Base-by-base conservation (phyloP, 2,797 vertebrate species). In the Oreonectes daqikongensis region DNA sequence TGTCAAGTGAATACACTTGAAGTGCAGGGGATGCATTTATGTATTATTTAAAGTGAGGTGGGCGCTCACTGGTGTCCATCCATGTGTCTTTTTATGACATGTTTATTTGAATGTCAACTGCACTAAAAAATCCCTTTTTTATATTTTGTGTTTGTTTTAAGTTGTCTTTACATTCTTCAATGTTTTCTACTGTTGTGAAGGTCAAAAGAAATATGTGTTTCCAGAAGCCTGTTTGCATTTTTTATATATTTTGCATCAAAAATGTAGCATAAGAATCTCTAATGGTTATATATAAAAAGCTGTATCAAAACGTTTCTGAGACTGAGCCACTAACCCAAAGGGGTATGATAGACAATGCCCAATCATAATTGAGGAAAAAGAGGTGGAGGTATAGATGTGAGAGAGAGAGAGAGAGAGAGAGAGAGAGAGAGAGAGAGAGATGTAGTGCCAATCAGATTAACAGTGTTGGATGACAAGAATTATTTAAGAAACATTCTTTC, bases 401-500 rank as follows among this genome's bases (percentile, higher is more conserved):
- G 38, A 40, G 38, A 10, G 38, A 12, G 2, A 14, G 9, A 40
- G 9, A 40, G 38, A 2, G 11, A 7, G 38, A 40, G 38, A 65
- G 10, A 9, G 18, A 38, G 59, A 26, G 0, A 52, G 50, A 50
- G n/a, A n/a, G 9, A 53, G 18, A 52, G n/a, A 8, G 20, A 53
- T 77, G 71, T 50, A 77, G 83, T 83, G 82, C 82, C 85, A 87
- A 85, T 71, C 38, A 72, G 73, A 75, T 53, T 52, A 26, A 66
- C 61, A 61, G 52, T 59, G 70, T 81, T 66, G 66, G 30, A 82
- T 77, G 50, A 61, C 26, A 68, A 52, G 38, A 63, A 42, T 10
- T 35, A 46, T 70, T 30, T 26, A 52, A 81, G 26, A 52, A 22
- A 61, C 55, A 6, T 38, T 69, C 22, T 69, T 78, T 60, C 59